Percentiles rank a stretch among this genome's conserved stretches.
Conservation (phyloP, 2,113 vertebrate genomes). For the Prinia subflava region DNA sequence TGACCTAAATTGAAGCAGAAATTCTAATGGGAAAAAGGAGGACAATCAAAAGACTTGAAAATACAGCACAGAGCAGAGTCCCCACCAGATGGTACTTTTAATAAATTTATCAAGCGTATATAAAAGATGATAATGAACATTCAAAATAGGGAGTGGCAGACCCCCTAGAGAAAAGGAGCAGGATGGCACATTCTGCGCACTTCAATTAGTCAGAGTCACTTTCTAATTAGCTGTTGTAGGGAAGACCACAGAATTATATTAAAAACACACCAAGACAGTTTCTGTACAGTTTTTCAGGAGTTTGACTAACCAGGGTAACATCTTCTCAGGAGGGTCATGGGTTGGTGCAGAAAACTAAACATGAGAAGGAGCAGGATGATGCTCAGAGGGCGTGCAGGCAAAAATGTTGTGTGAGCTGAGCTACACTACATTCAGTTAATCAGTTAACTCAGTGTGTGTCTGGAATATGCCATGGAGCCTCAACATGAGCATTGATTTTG, state of each 20-base stretch:
- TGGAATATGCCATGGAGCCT: neutral
- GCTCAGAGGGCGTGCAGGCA: neutral
- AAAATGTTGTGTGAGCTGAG: neutral
- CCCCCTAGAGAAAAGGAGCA: slow-evolving; percentile 16
- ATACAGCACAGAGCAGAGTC: slow-evolving; percentile 34
- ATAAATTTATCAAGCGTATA: slow-evolving; percentile 69
- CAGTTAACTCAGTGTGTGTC: neutral
- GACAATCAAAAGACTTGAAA: slow-evolving; percentile 43
- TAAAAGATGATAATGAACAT: slow-evolving; percentile 68
- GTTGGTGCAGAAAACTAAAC: neutral
- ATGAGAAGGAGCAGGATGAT: neutral
- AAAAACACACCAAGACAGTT: neutral
- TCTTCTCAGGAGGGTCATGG: neutral
- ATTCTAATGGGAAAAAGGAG: slow-evolving; percentile 51
- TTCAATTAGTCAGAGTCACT: slow-evolving; percentile 32
- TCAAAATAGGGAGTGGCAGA: slow-evolving; percentile 53
- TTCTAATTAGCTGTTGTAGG: slow-evolving; percentile 4
- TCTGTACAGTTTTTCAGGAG: neutral
- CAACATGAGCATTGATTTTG: neutral
- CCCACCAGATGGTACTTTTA: slow-evolving; percentile 76
- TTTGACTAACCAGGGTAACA: neutral
- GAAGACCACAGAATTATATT: neutral
- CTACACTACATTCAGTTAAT: neutral
- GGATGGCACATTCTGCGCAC: slow-evolving; percentile 1
- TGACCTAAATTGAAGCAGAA: slow-evolving; percentile 65